A percentile compares a stretch with the other conserved stretches of the same genome.
Conservation (phyloP, 2,888 invertebrate genomes). For the Neoaliturus tenellus region DNA sequence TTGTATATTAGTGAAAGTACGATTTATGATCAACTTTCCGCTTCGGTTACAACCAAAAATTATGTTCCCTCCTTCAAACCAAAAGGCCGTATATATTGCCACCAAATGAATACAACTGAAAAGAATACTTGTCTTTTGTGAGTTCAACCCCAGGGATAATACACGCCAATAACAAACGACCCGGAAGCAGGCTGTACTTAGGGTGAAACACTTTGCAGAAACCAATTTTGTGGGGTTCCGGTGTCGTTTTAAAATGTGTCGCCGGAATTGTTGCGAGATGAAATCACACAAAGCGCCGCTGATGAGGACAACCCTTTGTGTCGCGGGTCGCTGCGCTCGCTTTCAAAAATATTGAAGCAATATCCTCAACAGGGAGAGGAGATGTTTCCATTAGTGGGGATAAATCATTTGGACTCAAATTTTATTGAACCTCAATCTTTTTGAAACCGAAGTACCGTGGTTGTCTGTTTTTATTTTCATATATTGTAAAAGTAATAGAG, state of each 20-base stretch:
- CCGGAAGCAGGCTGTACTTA: slow-evolving; percentile 8
- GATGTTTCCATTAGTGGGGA: slow-evolving; percentile 24
- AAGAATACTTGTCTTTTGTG: not conserved
- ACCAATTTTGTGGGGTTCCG: slow-evolving; percentile 52
- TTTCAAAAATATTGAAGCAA: slow-evolving; percentile 47
- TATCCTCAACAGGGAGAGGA: not conserved
- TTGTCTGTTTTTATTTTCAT: no score
- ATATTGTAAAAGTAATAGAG: no score
- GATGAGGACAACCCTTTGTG: slow-evolving; percentile 25
- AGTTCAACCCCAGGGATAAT: not conserved
- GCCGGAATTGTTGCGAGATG: slow-evolving; percentile 20
- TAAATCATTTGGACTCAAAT: not conserved
- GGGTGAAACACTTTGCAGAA: slow-evolving; percentile 47
- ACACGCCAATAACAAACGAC: slow-evolving; percentile 26
- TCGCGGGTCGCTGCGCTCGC: slow-evolving; percentile 7
- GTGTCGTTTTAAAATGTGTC: slow-evolving; percentile 49
- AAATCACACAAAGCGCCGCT: slow-evolving; percentile 20
- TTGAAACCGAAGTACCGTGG: not conserved
- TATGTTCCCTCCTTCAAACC: not conserved
- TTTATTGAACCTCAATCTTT: not conserved
- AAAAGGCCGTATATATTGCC: not conserved
- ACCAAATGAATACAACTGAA: not conserved
- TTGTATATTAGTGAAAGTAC: no score
- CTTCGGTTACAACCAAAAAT: not conserved
- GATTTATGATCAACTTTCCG: no score